phyloP scores from a whole-genome alignment of 2,113 vertebrate species.

The Miniopterus natalensis region DNA sequence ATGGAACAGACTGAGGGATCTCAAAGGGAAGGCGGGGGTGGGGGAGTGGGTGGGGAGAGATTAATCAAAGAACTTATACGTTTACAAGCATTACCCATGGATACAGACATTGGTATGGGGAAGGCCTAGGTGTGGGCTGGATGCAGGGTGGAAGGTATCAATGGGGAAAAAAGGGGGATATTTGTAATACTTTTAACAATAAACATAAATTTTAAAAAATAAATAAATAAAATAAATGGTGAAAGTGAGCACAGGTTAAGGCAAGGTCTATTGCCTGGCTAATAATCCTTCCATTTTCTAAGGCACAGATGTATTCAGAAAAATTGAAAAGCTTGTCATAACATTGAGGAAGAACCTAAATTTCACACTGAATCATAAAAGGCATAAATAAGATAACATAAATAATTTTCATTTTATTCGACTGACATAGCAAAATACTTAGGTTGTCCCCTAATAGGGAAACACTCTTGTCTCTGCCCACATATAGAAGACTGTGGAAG shows the following conservation, averaged over 20 bases:
- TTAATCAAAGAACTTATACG: too few relatives aligned
- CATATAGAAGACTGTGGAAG: not conserved
- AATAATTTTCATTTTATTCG: conserved; percentile 52
- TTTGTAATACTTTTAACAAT: too few relatives aligned
- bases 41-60: too few relatives aligned
- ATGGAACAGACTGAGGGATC: too few relatives aligned
- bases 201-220: too few relatives aligned
- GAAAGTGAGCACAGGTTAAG: not conserved
- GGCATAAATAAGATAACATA: not conserved
- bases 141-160: too few relatives aligned
- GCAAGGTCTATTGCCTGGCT: not conserved
- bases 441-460: not conserved
- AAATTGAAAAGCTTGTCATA: conserved; percentile 2
- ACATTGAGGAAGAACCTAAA: not conserved
- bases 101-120: too few relatives aligned
- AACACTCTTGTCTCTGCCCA: not conserved
- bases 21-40: too few relatives aligned
- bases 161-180: too few relatives aligned
- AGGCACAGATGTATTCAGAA: not conserved
- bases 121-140: too few relatives aligned
- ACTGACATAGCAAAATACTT: not conserved
- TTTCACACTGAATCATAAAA: not conserved
- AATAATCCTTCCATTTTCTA: not conserved
- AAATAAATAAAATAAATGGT: too few relatives aligned
- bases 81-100: too few relatives aligned